Base-by-base conservation (phyloP, 2,113 vertebrate species). In the Tragelaphus scriptus region DNA sequence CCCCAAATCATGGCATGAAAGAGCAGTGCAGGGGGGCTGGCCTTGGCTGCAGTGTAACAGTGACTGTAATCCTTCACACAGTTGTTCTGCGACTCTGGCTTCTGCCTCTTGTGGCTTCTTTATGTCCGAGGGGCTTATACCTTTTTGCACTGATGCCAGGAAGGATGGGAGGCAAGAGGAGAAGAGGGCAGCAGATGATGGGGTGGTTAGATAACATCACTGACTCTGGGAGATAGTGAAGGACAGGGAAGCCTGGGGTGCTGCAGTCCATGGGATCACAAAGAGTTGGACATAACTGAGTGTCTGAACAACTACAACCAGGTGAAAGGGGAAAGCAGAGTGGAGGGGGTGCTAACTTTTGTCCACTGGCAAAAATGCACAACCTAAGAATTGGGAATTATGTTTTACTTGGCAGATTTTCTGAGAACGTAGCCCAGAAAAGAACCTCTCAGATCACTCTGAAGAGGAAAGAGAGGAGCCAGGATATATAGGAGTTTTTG, bases 1-100 rank as follows among this genome's bases (percentile, higher is more conserved):
- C 10, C 68, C 10, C 68, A 40, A 75, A 40, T 40, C 68, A 40
- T 40, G 68, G 36, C 68, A 6, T 5, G 6, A 3, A 40, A 75
- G 36, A 13, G 19, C 68, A 12, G 68, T 40, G n/a, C 5, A 2
- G n/a, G 21, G 15, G 21, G 4, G 1, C 0, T 40, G 68, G n/a
- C 36, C 36, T 23, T 11, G 36, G 68, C 68, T 6, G 6, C 15
- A 15, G 36, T 84, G 3, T 80, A 11, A 25, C 5, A 16, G 44
- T 55, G 58, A 36, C 40, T n/a, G 0, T 53, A 25, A 36, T n/a
- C 28, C 49, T 53, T 81, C 28, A 3, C 16, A 25, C 1, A 23
- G 36, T 40, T 92, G 7, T 82, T 91, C 15, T 28, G 23, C 8
- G 16, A 49, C 10, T 6, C 36, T 68, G 47, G 49, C 58, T 95